phyloP scores from a whole-genome alignment of 2,113 vertebrate species.

The Tretioscincus oriximinensis region DNA sequence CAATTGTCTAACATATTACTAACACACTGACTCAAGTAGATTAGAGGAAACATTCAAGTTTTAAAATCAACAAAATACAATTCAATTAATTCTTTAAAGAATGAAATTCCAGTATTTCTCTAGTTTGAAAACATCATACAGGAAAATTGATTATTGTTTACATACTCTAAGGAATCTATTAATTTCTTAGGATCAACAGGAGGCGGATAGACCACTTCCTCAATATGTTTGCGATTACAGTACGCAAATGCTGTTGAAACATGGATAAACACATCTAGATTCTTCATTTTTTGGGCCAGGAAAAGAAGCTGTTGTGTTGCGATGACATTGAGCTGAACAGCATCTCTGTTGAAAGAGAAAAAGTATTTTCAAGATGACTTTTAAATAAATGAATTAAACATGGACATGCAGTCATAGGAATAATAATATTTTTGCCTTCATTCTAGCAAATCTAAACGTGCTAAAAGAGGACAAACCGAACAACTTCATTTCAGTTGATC shows the following conservation, averaged over 20 bases:
- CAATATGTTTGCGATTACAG: constrained; percentile 91
- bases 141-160: constrained; percentile 26
- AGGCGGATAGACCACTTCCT: constrained; percentile 90
- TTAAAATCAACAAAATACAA: neutral
- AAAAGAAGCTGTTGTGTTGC: constrained; percentile 89
- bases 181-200: constrained; percentile 93
- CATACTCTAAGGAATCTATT: constrained; percentile 94
- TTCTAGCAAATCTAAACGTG: neutral
- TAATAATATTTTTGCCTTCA: neutral
- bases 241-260: constrained; percentile 97
- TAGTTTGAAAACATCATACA: neutral
- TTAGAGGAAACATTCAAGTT: neutral
- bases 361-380: neutral
- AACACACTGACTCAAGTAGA: neutral
- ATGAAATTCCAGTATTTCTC: neutral
- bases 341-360: constrained; percentile 78
- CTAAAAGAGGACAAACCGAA: neutral
- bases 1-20: neutral
- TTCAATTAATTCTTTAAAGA: neutral
- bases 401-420: no score
- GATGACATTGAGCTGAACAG: constrained; percentile 92
- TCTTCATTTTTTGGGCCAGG: constrained; percentile 88
- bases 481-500: neutral
- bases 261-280: constrained; percentile 91
- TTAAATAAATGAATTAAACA: neutral